phyloP scores from a whole-genome alignment of 2,113 vertebrate species.

The Antidorcas marsupialis region DNA sequence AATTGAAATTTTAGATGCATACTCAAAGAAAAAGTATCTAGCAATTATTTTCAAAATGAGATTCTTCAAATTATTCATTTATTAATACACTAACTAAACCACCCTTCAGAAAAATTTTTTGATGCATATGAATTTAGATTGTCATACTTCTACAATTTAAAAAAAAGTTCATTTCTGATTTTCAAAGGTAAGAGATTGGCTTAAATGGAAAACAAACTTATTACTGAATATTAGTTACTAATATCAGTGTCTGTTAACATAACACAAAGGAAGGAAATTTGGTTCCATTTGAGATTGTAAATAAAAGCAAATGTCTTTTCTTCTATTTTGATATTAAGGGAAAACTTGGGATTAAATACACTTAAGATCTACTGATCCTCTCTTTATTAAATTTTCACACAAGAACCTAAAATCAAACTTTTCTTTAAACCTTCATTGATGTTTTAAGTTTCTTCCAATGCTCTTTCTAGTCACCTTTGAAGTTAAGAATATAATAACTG shows the following conservation, averaged over 20 bases:
- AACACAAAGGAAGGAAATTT: slow-evolving; percentile 35
- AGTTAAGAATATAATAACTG: not conserved
- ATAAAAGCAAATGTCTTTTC: slow-evolving; percentile 47
- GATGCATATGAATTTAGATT: not conserved
- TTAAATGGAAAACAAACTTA: slow-evolving; percentile 26
- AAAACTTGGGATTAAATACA: slow-evolving; percentile 2
- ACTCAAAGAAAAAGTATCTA: slow-evolving; percentile 18
- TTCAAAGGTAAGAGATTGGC: not conserved
- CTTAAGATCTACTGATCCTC: slow-evolving; percentile 8
- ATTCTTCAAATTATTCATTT: slow-evolving; percentile 19
- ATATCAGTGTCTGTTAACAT: slow-evolving; percentile 28
- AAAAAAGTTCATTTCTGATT: slow-evolving; percentile 26
- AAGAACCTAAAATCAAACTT: not conserved
- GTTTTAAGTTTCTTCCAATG: not conserved
- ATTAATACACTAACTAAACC: not conserved
- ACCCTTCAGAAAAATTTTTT: not conserved
- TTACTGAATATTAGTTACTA: slow-evolving; percentile 19
- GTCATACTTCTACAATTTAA: not conserved
- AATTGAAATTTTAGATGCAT: slow-evolving; percentile 41
- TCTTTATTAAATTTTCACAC: slow-evolving; percentile 34
- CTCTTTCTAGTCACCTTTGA: not conserved
- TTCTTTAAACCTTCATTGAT: not conserved
- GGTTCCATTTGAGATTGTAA: slow-evolving; percentile 29
- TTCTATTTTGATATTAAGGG: slow-evolving; percentile 21
- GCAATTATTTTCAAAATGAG: slow-evolving; percentile 27